phyloP scores from a whole-genome alignment of 1,140 invertebrate genomes.

The Triops cancriformis region DNA sequence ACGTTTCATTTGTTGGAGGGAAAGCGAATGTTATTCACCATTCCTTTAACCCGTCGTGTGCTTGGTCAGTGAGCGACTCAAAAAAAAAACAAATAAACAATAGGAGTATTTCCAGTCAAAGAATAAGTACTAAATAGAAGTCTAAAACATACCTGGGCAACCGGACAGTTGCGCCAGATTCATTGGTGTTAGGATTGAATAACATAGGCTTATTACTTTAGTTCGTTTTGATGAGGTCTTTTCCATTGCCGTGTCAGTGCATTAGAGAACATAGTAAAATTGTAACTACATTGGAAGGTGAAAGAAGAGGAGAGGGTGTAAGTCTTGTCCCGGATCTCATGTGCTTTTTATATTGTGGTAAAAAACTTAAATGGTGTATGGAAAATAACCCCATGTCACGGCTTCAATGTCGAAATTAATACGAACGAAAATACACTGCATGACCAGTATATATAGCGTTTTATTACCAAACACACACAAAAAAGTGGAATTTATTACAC shows the following conservation, averaged over 20 bases:
- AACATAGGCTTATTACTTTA: not conserved
- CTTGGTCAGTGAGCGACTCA: not conserved
- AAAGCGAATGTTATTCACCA: not conserved
- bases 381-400: not conserved
- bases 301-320: not conserved
- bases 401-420: not conserved
- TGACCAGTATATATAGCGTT: not conserved
- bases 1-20: not conserved
- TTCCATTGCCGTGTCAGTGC: constrained; percentile 3
- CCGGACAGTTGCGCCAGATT: not conserved
- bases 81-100: no score
- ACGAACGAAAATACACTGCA: not conserved
- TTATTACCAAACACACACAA: constrained; percentile 7
- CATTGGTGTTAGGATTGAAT: not conserved
- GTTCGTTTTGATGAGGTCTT: not conserved
- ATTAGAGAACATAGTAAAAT: not conserved
- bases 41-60: not conserved
- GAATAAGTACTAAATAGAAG: not conserved
- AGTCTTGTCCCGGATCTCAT: not conserved
- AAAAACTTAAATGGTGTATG: not conserved
- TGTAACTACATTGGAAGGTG: not conserved
- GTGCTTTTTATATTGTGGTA: constrained; percentile 5
- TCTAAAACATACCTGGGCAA: not conserved
- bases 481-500: constrained; percentile 8
- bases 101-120: constrained; percentile 4